Base-by-base conservation (phyloP, 1,140 invertebrate genomes). In the Cydia amplana region DNA sequence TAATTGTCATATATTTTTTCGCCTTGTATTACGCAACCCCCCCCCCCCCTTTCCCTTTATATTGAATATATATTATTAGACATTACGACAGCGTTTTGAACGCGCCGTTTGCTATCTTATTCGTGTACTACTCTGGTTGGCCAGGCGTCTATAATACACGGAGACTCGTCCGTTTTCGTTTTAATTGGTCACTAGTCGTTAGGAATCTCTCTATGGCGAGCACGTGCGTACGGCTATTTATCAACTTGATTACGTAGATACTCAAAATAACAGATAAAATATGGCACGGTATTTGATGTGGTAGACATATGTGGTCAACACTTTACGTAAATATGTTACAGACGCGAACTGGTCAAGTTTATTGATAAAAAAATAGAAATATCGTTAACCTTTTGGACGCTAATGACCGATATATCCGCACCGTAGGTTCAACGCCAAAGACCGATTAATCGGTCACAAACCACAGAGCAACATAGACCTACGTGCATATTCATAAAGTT, bases 211-310 rank as follows among this genome's bases (percentile, higher is more conserved):
- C 72, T 74, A 80, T 75, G 72, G 70, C 10, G 72, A 72, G 79
- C 83, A 88, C 84, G 84, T 85, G 79, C 79, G 72, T 70, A 60
- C 77, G 60, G 23, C 60, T 79, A 75, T 79, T 79, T 85, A 83
- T 84, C 83, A 82, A 82, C 78, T 85, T 86, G 85, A 86, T 85
- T 86, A 83, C 65, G 65, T 18, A n/a, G n/a, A n/a, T n/a, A 70
- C 83, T 83, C 82, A 83, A 86, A 85, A 80, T 86, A 81, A 80
- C 78, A 80, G 83, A 81, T 79, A 82, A 82, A 84, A 23, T 55
- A 60, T 23, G 7, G 6, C n/a, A 12, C n/a, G n/a, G 20, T 20
- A 12, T 20, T 60, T 60, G 6, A 60, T 60, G 4, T 60, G n/a
- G 5, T 60, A n/a, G n/a, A n/a, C n/a, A n/a, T n/a, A n/a, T n/a